Evolutionary conservation across 2,113 vertebrate genomes (phyloP), one percentile per base, ranked within the genome.

Genomic region (Leptosomus discolor): DNA sequence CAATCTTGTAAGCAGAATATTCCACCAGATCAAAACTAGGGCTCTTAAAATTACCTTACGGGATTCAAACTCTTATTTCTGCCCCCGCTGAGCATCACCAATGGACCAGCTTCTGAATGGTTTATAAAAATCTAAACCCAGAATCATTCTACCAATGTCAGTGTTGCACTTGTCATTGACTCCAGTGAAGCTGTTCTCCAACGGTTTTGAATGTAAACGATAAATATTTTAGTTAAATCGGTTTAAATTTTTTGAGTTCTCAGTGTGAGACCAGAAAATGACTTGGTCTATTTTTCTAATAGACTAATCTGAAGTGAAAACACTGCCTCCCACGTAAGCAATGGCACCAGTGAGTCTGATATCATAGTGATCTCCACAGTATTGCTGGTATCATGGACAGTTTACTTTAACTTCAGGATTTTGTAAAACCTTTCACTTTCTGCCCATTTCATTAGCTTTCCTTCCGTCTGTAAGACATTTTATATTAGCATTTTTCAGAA

Each of bases 261-360:
- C 57, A 15, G 85, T 92, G 58, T 76, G 84, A 96, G 73, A 79
- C 30, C 68, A 94, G 75, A 46, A 85, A 88, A 54, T 74, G 26
- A 57, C 75, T 76, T 24, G 56, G 41, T 83, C 39, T 96, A 4
- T 96, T 97, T 93, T 95, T 94, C 81, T 34, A 93, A 32, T 39
- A 85, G 92, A 85, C 70, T 88, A 30, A 88, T 82, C 74, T 83
- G 81, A 63, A 82, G n/a, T 54, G 37, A 86, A 92, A 93, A 74
- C 78, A 83, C 16, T 57, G 68, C 56, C 79, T 94, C 79, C 50
- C 58, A 65, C 0, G 2, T 71, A 86, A 79, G 85, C 27, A 23
- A 20, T 36, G 92, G 92, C 93, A 95, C 95, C 93, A 92, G 90
- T 9, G 57, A 92, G 95, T 95, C 85, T 94, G 81, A 41, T 61